Evolutionary conservation across 2,888 invertebrate species (phyloP), one percentile per base, ranked within the genome.

Genomic region (Ryuthela nishihirai): DNA sequence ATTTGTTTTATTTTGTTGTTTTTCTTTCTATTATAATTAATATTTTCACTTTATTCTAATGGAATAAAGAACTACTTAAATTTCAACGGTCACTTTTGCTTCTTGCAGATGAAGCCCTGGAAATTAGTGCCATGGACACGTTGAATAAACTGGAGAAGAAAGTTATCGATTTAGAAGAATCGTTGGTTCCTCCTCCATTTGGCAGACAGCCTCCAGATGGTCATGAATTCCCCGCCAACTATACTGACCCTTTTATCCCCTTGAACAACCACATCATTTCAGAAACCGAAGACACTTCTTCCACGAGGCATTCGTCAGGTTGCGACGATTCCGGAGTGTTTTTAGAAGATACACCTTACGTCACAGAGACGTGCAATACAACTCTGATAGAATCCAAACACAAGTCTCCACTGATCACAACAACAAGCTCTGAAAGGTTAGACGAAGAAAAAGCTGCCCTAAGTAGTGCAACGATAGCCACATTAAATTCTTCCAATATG

Each of bases 141-240:
- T 12, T 29, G 29, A 29, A 29, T 12, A 29, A 29, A 29, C 12
- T 29, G 7, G 29, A 29, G 29, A 29, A 29, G 29, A 29, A 29
- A 29, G 29, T 9, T 29, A 9, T 29, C n/a, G n/a, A n/a, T n/a
- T n/a, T n/a, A n/a, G 40, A 40, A 4, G 40, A 40, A 18, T n/a
- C n/a, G 40, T 40, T 21, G 4, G 15, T 20, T 4, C 74, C 74
- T n/a, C n/a, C n/a, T 26, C 69, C 72, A 46, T 72, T 83, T 71
- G 84, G 85, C 44, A 80, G 87, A 68, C 83, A 85, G 72, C 87
- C 87, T 65, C 87, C 87, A 38, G 87, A 88, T 74, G 87, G 87
- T 69, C 85, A 87, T 74, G 88, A 88, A 74, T 87, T 87, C 73
- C 87, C 87, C 49, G 78, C 80, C 41, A 83, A 83, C 68, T 82